Evolutionary conservation across 2,113 vertebrate genomes (phyloP).

Genomic region (Shinisaurus crocodilurus): DNA sequence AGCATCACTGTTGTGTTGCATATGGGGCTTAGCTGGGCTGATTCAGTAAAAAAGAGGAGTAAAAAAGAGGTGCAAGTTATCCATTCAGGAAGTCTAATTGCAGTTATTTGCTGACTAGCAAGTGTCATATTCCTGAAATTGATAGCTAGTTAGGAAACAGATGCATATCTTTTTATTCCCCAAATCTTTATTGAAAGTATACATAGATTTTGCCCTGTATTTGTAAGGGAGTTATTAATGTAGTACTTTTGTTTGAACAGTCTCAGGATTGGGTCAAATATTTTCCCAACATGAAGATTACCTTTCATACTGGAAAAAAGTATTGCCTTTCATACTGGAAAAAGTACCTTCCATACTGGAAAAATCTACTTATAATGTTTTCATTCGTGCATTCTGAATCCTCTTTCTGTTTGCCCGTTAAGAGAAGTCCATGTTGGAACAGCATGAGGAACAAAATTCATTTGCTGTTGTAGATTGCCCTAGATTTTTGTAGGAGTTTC

Average conservation of each 20-base stretch:
- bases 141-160: not conserved
- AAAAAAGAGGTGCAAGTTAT: not conserved
- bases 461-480: not conserved
- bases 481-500: not conserved
- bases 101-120: not conserved
- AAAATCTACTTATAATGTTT: not conserved
- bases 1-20: not conserved
- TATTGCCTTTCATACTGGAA: no score
- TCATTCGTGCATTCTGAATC: not conserved
- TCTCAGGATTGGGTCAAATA: not conserved
- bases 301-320: no score
- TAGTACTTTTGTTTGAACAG: fast-evolving
- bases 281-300: not conserved
- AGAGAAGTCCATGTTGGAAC: not conserved
- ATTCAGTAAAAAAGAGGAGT: not conserved
- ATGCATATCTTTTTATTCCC: not conserved
- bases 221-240: conserved; percentile 8
- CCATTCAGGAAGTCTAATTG: not conserved
- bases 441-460: not conserved
- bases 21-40: not conserved
- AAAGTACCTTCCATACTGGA: no score
- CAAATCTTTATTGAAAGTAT: not conserved
- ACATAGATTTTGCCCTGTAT: not conserved
- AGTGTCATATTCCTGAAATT: not conserved
- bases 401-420: not conserved